Conservation (phyloP, 2,113 vertebrate genomes). For the Cavia porcellus region DNA sequence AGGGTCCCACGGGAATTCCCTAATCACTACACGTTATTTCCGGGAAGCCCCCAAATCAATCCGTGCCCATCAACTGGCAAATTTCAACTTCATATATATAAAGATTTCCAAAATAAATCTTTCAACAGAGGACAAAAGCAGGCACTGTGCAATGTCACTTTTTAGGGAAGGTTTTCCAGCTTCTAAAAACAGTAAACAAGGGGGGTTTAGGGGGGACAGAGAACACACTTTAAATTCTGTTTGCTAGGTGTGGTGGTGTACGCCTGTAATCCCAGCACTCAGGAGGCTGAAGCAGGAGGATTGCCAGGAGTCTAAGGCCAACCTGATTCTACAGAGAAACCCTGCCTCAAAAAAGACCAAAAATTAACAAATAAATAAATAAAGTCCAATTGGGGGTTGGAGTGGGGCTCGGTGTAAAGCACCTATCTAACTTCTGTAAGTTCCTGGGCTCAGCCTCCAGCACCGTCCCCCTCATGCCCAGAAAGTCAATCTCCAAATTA, state of each 20-base stretch:
- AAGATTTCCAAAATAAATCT: conserved; percentile 47
- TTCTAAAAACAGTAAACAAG: conserved; percentile 1
- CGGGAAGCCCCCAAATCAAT: not conserved
- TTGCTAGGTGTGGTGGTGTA: too few relatives aligned
- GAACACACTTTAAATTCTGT: not conserved
- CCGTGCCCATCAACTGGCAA: not conserved
- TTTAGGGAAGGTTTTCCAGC: not conserved
- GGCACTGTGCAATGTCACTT: not conserved
- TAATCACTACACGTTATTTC: not conserved
- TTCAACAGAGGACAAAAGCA: conserved; percentile 8
- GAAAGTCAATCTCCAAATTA: not conserved
- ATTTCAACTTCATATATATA: not conserved
- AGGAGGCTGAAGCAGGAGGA: too few relatives aligned
- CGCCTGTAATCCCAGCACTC: too few relatives aligned
- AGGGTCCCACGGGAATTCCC: not conserved
- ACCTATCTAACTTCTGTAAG: not conserved
- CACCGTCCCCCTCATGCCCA: not conserved
- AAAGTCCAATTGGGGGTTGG: not conserved
- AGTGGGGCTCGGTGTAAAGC: not conserved
- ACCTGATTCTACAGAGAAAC: too few relatives aligned
- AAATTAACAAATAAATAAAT: too few relatives aligned
- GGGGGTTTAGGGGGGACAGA: not conserved
- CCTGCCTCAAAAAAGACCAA: too few relatives aligned
- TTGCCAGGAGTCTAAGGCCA: too few relatives aligned
- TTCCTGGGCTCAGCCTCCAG: not conserved